phyloP scores from a whole-genome alignment of 2,797 vertebrate species.

The Rhabdophis nuchalis region DNA sequence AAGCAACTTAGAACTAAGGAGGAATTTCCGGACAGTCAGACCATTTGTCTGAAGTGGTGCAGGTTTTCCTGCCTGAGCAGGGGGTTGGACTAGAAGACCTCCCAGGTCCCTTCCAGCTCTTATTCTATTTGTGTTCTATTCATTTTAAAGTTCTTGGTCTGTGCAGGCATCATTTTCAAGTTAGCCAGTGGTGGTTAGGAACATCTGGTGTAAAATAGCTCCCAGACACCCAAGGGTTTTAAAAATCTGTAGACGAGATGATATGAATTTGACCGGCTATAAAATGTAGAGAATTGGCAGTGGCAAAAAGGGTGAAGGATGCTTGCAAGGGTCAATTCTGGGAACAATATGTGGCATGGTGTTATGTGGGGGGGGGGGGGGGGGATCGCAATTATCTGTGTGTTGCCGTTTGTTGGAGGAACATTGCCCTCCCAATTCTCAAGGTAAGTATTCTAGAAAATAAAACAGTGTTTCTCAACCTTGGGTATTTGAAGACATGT shows the following conservation, averaged over 20 bases:
- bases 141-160: not conserved
- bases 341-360: not conserved
- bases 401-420: not conserved
- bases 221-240: not conserved
- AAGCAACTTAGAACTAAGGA: too few species aligned
- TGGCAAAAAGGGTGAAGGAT: not conserved
- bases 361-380: not conserved
- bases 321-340: not conserved
- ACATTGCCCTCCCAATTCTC: not conserved
- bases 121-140: too few species aligned
- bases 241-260: not conserved
- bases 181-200: not conserved
- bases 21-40: too few species aligned
- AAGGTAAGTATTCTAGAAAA: not conserved
- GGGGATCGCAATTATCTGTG: not conserved
- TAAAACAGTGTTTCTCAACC: not conserved
- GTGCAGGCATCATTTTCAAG: not conserved
- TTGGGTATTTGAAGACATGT: not conserved
- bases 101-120: too few species aligned
- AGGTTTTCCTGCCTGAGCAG: too few species aligned
- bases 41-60: too few species aligned
- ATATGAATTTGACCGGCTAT: not conserved
- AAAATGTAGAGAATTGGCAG: not conserved
- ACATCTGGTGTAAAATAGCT: not conserved
- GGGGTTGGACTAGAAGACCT: too few species aligned